Evolutionary conservation across 2,113 vertebrate species (phyloP).

Genomic region (Rissa tridactyla): DNA sequence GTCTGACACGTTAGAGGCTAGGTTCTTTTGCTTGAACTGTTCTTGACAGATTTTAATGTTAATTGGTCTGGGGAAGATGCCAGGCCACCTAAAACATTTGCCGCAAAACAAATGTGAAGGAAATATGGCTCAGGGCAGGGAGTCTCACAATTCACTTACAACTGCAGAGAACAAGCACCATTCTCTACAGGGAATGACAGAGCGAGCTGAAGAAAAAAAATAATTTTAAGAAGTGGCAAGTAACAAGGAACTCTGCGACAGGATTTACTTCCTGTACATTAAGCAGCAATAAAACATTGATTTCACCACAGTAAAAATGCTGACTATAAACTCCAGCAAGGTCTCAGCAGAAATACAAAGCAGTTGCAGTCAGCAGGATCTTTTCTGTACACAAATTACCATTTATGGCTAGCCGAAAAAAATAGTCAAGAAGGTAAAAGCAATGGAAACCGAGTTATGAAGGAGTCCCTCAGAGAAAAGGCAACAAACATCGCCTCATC

Average conservation of each 20-base stretch:
- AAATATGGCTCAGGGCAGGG: conserved; percentile 7
- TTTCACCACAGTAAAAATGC: conserved; percentile 27
- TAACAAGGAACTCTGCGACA: neutral
- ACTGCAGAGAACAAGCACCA: neutral
- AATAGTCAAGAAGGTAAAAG: neutral
- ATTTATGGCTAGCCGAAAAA: neutral
- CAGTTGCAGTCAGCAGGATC: conserved; percentile 9
- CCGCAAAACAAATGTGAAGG: conserved; percentile 41
- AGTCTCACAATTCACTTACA: conserved; percentile 22
- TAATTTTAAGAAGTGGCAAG: neutral
- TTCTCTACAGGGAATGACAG: neutral
- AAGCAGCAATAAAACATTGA: conserved; percentile 41
- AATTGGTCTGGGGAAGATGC: conserved; percentile 64
- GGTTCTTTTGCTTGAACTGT: conserved; percentile 27
- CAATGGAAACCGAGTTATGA: neutral
- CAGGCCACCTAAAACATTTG: conserved; percentile 49
- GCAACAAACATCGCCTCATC: neutral
- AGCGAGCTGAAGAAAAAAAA: neutral
- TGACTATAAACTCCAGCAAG: conserved; percentile 20
- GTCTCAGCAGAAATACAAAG: conserved; percentile 27
- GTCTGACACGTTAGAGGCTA: conserved; percentile 38
- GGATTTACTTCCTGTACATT: conserved; percentile 25
- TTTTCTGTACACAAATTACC: neutral
- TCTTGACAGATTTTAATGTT: conserved; percentile 61
- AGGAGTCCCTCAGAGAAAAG: neutral